Conservation (phyloP, 64 coral and sea anemone genomes). For the Pocillopora verrucosa region DNA sequence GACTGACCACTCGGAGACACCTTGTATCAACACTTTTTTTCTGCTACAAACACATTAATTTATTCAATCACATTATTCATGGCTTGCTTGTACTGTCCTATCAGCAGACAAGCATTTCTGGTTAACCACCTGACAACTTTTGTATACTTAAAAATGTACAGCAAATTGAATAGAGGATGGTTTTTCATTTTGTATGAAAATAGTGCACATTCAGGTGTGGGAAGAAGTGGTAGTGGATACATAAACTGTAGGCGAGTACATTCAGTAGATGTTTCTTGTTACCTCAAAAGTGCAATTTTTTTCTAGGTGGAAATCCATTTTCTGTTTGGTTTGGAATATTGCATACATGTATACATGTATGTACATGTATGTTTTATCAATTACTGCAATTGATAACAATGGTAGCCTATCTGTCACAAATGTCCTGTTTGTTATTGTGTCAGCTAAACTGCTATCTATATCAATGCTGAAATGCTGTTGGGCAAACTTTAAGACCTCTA, state of each 20-base stretch:
- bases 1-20: slow-evolving; percentile 56
- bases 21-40: slow-evolving; percentile 55
- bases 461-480: slow-evolving; percentile 33
- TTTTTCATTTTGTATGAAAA: background rate
- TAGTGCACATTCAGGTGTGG: slow-evolving; percentile 1
- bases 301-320: slow-evolving; percentile 44
- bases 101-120: slow-evolving; percentile 33
- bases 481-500: too few relatives aligned
- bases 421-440: slow-evolving; percentile 10
- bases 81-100: slow-evolving; percentile 21
- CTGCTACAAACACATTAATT: slow-evolving; percentile 36
- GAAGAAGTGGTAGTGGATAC: slow-evolving; percentile 27
- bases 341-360: too few relatives aligned
- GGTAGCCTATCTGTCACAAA: slow-evolving; percentile 17
- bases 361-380: slow-evolving; percentile 46
- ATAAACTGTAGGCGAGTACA: slow-evolving; percentile 21
- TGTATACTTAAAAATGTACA: slow-evolving; percentile 12
- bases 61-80: slow-evolving; percentile 41
- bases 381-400: slow-evolving; percentile 4
- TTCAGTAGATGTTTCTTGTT: background rate
- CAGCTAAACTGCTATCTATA: slow-evolving; percentile 17
- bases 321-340: slow-evolving; percentile 15
- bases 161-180: slow-evolving; percentile 25
- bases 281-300: slow-evolving; percentile 9
- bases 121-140: slow-evolving; percentile 15